Conservation (phyloP, 2,888 invertebrate genomes). For the Caenorhabditis zanzibari region DNA sequence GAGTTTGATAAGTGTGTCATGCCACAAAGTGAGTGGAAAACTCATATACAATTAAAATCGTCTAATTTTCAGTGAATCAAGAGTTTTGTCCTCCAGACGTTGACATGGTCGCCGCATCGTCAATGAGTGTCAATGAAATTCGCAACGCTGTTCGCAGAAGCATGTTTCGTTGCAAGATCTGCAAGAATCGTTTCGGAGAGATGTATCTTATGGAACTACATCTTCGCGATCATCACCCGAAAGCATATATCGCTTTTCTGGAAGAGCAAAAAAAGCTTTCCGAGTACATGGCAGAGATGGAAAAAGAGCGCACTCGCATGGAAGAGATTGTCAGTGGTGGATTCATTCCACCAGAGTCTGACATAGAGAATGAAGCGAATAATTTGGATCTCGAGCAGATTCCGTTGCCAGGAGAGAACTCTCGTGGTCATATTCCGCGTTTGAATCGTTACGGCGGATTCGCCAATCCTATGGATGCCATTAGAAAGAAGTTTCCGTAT, state of each 20-base stretch:
- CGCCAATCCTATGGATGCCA: constrained; percentile 75
- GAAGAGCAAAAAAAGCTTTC: constrained; percentile 77
- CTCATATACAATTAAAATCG: neutral
- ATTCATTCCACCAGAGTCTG: constrained; percentile 83
- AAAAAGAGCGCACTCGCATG: constrained; percentile 79
- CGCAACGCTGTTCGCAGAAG: constrained; percentile 78
- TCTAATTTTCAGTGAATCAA: constrained; percentile 32
- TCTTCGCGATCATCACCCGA: constrained; percentile 80
- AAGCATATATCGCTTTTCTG: constrained; percentile 80
- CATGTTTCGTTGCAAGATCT: constrained; percentile 82
- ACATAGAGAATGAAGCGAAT: constrained; percentile 72
- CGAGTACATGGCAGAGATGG: constrained; percentile 70
- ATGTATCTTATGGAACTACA: constrained; percentile 81
- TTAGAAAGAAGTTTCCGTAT: constrained; percentile 79
- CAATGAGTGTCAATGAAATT: constrained; percentile 71
- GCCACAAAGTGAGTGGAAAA: constrained; percentile 19
- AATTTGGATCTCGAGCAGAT: constrained; percentile 72
- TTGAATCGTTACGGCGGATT: constrained; percentile 80
- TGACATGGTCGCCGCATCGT: constrained; percentile 34
- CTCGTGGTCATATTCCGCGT: constrained; percentile 77
- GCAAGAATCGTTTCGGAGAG: constrained; percentile 83
- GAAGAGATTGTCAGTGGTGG: constrained; percentile 83
- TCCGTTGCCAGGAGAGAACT: constrained; percentile 81
- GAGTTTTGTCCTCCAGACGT: constrained; percentile 41
- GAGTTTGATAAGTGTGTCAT: constrained; percentile 33